phyloP scores from a whole-genome alignment of 2,797 vertebrate genomes.

The Sparidentex hasta region DNA sequence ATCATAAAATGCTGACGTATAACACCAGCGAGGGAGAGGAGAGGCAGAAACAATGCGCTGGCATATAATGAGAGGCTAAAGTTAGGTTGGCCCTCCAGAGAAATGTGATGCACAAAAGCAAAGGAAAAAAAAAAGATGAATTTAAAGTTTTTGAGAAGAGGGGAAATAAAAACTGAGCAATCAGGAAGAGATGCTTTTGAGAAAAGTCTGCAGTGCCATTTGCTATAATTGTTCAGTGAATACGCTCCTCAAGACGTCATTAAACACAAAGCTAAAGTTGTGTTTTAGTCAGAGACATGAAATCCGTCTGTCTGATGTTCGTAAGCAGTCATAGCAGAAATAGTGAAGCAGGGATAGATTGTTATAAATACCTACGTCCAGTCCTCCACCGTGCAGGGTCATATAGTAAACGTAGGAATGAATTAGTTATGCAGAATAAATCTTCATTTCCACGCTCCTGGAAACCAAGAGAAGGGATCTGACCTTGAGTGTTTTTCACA shows the following conservation, averaged over 20 bases:
- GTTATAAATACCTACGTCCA: conserved; percentile 39
- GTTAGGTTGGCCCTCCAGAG: conserved; percentile 57
- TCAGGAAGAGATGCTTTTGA: background rate
- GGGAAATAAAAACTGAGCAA: conserved; percentile 6
- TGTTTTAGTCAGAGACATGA: conserved; percentile 23
- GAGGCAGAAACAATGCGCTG: conserved; percentile 47
- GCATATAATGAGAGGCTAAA: conserved; percentile 64
- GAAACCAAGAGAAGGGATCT: conserved; percentile 43
- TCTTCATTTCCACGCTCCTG: conserved; percentile 50
- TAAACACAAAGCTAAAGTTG: background rate
- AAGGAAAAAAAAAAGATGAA: conserved; percentile 5
- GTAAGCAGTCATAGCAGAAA: conserved; percentile 42
- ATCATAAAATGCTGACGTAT: conserved; percentile 55
- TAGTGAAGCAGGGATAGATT: conserved; percentile 33
- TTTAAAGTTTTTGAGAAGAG: conserved; percentile 34
- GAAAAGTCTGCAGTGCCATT: background rate
- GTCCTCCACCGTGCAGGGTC: conserved; percentile 22
- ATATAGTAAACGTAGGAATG: conserved; percentile 29
- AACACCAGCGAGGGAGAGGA: conserved; percentile 24
- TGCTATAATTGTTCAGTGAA: background rate
- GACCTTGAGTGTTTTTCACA: conserved; percentile 69
- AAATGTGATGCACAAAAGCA: conserved; percentile 38
- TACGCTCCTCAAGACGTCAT: background rate
- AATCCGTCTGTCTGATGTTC: conserved; percentile 8
- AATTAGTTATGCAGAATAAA: conserved; percentile 57